phyloP scores from a whole-genome alignment of 2,888 invertebrate genomes.

The Rhogogaster chlorosoma region DNA sequence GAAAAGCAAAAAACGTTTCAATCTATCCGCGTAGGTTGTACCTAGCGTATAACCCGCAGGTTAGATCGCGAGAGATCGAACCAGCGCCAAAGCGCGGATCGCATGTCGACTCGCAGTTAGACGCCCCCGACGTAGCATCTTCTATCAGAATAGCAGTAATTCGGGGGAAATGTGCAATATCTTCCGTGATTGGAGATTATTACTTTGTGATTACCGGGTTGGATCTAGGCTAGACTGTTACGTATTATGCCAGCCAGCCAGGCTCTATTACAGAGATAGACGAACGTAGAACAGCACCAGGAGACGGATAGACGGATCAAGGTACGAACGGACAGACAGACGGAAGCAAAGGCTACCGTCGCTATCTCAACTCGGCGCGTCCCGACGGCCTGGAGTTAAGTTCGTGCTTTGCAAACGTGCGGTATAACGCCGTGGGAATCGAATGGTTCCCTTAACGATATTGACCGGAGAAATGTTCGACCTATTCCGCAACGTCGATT shows the following conservation, averaged over 20 bases:
- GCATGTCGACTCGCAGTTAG: slow-evolving; percentile 75
- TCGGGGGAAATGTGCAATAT: slow-evolving; percentile 75
- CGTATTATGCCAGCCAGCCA: slow-evolving; percentile 46
- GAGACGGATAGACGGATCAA: not conserved
- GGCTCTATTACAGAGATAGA: slow-evolving; percentile 42
- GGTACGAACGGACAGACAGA: not conserved
- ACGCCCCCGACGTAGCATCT: slow-evolving; percentile 62
- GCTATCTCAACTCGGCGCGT: slow-evolving; percentile 31
- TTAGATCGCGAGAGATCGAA: slow-evolving; percentile 39
- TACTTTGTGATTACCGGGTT: slow-evolving; percentile 72
- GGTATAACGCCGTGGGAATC: slow-evolving; percentile 41
- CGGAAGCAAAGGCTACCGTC: slow-evolving; percentile 41
- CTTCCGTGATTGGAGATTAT: slow-evolving; percentile 77
- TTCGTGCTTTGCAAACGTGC: slow-evolving; percentile 26
- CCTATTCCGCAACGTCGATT: slow-evolving; percentile 39
- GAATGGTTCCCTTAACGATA: slow-evolving; percentile 35
- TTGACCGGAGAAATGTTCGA: slow-evolving; percentile 27
- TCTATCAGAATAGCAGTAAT: slow-evolving; percentile 73
- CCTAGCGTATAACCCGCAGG: slow-evolving; percentile 12
- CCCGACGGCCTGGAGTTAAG: slow-evolving; percentile 41
- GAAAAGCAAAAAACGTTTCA: not conserved
- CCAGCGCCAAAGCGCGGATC: slow-evolving; percentile 68
- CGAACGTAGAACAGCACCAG: not conserved
- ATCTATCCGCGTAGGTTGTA: not conserved
- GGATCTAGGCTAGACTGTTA: slow-evolving; percentile 71